A percentile compares a stretch with the other conserved stretches of the same genome.
phyloP scores from a whole-genome alignment of 2,797 vertebrate genomes.

The Balearica regulorum region DNA sequence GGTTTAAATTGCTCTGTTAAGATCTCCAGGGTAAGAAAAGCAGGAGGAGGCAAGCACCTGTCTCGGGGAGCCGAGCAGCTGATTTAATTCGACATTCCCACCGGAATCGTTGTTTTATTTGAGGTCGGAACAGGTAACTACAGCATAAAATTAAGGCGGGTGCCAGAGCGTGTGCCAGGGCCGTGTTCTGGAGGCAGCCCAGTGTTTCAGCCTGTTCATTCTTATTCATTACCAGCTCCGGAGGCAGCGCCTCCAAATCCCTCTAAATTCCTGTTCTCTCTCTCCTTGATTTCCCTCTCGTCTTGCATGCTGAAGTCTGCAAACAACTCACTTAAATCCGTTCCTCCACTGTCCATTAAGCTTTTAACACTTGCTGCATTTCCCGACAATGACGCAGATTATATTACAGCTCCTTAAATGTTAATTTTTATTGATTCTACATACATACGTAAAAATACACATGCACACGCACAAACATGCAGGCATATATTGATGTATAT shows the following conservation, averaged over 20 bases:
- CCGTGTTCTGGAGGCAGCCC: neutral
- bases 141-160: neutral
- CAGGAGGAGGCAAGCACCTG: neutral
- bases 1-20: neutral
- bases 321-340: constrained; percentile 14
- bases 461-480: neutral
- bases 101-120: neutral
- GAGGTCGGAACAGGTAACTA: neutral
- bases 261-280: neutral
- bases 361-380: constrained; percentile 45
- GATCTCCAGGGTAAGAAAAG: neutral
- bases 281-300: constrained; percentile 25
- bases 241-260: constrained; percentile 12
- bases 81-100: neutral
- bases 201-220: neutral
- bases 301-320: constrained; percentile 41
- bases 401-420: constrained; percentile 33
- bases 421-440: constrained; percentile 41
- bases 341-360: constrained; percentile 35
- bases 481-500: neutral
- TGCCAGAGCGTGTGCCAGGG: neutral
- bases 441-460: neutral
- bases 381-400: neutral
- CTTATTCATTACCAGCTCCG: neutral
- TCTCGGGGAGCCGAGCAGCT: neutral